Evolutionary conservation across 2,113 vertebrate species (phyloP), one percentile per base, ranked within the genome.

Genomic region (Arvicanthis niloticus): DNA sequence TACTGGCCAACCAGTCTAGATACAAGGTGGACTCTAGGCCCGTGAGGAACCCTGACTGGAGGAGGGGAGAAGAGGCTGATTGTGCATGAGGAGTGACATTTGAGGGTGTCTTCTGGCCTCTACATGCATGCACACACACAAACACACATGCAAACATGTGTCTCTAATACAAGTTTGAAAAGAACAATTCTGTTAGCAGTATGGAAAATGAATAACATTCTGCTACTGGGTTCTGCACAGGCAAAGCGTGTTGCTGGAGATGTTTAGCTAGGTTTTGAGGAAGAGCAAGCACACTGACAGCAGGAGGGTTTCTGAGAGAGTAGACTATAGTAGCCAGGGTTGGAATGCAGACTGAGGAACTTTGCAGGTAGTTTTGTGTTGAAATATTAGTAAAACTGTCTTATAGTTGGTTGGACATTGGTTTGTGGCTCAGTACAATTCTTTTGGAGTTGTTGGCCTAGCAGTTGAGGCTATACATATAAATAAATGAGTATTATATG

Each of bases 151-250:
- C 22, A 76, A 5, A 24, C 34, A 92, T 65, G 91, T 48, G 16
- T 93, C 81, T 91, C 58, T 89, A 51, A 94, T 60, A 26, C 68
- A 89, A 56, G 86, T 97, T 94, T 82, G 65, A 93, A 65, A 60
- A 93, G 92, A 87, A 56, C 80, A 72, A n/a, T 94, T 95, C 82
- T 78, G 34, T 24, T 81, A 34, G 42, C 42, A 95, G 34, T 94
- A 68, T 16, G 95, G 77, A 95, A 96, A 87, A 67, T 40, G 94
- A 67, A n/a, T 62, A 78, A 62, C 77, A 93, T 51, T 48, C 21
- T 89, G 6, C 22, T 77, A 3, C 0, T 68, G 62, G 48, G 19
- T 67, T 65, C 40, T 65, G 26, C 48, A 75, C 0, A 58, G 37
- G 40, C n/a, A 7, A 65, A 72, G 76, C 70, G 58, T 93, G 29